Percentiles rank a stretch among this genome's conserved stretches.
Evolutionary conservation across 2,113 vertebrate genomes (phyloP).

Genomic region (Puma concolor): DNA sequence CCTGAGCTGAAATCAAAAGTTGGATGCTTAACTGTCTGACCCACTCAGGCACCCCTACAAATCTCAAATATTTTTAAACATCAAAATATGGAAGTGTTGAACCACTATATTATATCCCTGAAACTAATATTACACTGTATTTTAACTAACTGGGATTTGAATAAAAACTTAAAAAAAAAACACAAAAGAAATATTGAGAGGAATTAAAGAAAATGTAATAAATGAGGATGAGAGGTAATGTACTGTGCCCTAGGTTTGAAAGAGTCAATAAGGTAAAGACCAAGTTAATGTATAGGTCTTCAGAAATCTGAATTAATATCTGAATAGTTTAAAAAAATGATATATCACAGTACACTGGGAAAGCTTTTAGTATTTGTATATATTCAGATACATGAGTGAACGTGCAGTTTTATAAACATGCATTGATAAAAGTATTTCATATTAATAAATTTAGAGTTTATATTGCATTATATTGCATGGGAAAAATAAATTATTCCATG

Average conservation of each 20-base stretch:
- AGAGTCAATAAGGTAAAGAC: not conserved
- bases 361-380: not conserved
- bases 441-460: not conserved
- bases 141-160: not conserved
- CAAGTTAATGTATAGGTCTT: not conserved
- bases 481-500: not conserved
- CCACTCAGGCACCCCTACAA: too few relatives aligned
- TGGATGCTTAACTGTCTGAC: too few relatives aligned
- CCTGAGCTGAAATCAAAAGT: too few relatives aligned
- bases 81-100: not conserved
- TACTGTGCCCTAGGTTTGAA: not conserved
- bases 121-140: not conserved
- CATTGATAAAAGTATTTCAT: not conserved
- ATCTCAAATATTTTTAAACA: not conserved
- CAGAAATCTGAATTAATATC: not conserved
- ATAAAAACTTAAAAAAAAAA: not conserved
- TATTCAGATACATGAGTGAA: not conserved
- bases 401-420: not conserved
- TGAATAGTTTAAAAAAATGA: not conserved
- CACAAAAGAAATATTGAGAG: not conserved
- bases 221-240: not conserved
- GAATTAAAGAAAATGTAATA: not conserved
- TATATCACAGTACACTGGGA: not conserved
- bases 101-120: not conserved
- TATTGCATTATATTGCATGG: not conserved